Evolutionary conservation across 2,113 vertebrate genomes (phyloP).

Genomic region (Lepisosteus oculatus): DNA sequence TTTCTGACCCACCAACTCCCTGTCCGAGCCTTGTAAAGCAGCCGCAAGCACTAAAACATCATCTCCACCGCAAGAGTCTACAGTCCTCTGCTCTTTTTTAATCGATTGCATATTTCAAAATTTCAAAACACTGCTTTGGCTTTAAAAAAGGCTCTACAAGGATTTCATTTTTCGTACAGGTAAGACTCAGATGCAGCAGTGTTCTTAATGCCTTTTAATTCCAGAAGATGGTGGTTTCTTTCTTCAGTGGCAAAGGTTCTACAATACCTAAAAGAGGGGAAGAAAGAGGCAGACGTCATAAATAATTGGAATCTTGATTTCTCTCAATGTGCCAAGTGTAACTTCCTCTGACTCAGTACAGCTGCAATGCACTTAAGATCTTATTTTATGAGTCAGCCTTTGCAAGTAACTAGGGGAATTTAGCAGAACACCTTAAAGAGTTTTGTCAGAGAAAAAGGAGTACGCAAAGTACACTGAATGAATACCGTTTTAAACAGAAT

Average conservation of each 20-base stretch:
- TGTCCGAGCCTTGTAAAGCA: constrained; percentile 65
- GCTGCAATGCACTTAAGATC: neutral
- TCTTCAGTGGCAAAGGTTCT: neutral
- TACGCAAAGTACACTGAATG: neutral
- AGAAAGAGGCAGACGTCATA: constrained; percentile 19
- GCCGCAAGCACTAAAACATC: constrained; percentile 75
- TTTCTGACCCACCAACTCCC: constrained; percentile 45
- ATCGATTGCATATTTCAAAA: constrained; percentile 84
- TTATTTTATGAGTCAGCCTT: neutral
- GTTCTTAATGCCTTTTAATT: constrained; percentile 7
- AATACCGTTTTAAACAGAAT: too few species aligned
- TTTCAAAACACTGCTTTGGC: constrained; percentile 21
- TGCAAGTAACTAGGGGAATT: neutral
- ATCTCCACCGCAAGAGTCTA: constrained; percentile 66
- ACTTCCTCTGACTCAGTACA: neutral
- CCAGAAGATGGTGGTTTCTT: constrained; percentile 15
- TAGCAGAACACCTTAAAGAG: neutral
- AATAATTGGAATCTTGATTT: neutral
- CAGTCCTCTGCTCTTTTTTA: constrained; percentile 77
- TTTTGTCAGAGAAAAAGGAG: too few species aligned
- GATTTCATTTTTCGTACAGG: constrained; percentile 25
- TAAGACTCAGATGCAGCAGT: neutral
- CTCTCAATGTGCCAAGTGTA: neutral
- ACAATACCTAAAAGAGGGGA: constrained; percentile 39
- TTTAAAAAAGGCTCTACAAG: constrained; percentile 26